Evolutionary conservation across 2,797 vertebrate genomes (phyloP), one percentile per base, ranked within the genome.

Genomic region (Sebastolobus alascanus): DNA sequence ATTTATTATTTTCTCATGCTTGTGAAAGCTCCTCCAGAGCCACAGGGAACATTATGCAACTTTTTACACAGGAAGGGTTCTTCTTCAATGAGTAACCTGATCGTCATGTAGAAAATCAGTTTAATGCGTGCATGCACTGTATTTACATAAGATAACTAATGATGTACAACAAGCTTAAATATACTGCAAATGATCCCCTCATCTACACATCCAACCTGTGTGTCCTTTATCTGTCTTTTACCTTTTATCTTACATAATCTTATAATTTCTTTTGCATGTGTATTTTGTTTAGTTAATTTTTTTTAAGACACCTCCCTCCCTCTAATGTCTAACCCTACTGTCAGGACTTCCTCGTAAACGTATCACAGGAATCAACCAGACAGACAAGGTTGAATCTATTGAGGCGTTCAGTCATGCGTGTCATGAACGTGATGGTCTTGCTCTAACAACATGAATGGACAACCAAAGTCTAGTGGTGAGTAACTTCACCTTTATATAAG

Each of bases 401-500:
- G 7, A 22, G 31, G 74, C 3, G 11, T 68, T 38, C 37, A 22
- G 4, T 75, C 60, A 50, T 14, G 22, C n/a, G 52, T 20, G 73
- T 89, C 66, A 87, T 79, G 43, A 12, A 69, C 68, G 68, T 43
- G 54, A 68, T 6, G 3, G 18, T 59, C n/a, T 29, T 67, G 6
- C 4, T 40, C 7, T 55, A 58, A 67, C 18, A 68, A 59, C 56
- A 83, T 35, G 5, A 93, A 90, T 90, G 77, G 55, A 85, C 79
- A 91, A 84, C 91, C 70, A 38, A 33, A 50, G 20, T 64, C 50
- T 59, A 56, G 80, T 75, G 79, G 89, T 89, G 82, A 78, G 54
- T 93, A 92, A 92, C 92, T 76, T 69, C 1, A 1, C 16, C 37
- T 56, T 70, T 22, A 85, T 87, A 93, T 78, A 87, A 35, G 18